Base-by-base conservation (phyloP, 2,113 vertebrate species). In the Rana temporaria region DNA sequence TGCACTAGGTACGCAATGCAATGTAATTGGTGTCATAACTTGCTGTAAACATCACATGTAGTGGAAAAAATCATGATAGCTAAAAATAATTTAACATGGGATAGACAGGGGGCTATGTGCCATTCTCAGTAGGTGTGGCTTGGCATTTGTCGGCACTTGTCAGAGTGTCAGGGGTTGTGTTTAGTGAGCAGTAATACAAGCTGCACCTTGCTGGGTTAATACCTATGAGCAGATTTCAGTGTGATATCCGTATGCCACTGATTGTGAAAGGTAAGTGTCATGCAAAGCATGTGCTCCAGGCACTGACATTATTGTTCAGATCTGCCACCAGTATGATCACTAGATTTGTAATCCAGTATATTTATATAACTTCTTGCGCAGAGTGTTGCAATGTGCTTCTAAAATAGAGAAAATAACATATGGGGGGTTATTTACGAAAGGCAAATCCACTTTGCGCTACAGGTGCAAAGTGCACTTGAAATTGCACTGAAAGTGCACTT, bases 41-140 rank as follows among this genome's bases (percentile, higher is more conserved):
- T 20, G 20, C 67, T 60, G 68, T 64, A 81, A 72, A 81, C 42
- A 81, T 81, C 79, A 73, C 79, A 81, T 81, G 79, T 56, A 65
- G 59, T 81, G 79, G 69, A 73, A 81, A 81, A 72, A 64, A 65
- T 72, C 56, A 62, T 20, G 56, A 70, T 81, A 1, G 67, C 67
- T 71, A 72, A 64, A 81, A 81, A 81, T 81, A 73, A 81, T 73
- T 55, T 64, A 38, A 52, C 66, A 30, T 80, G 22, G 55, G 66
- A 52, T 52, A 52, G 14, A 62, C 55, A 57, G 6, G 16, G 11
- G 55, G 79, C 69, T 73, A 30, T 34, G 60, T 71, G 68, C 59
- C 68, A 32, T 32, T 72, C 22, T 72, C 60, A 7, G 32, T 52
- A 32, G 34, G 69, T 24, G 60, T 64, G 69, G 60, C 24, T 65